Evolutionary conservation across 2,888 invertebrate genomes (phyloP).

Genomic region (Andrena trimmerana): DNA sequence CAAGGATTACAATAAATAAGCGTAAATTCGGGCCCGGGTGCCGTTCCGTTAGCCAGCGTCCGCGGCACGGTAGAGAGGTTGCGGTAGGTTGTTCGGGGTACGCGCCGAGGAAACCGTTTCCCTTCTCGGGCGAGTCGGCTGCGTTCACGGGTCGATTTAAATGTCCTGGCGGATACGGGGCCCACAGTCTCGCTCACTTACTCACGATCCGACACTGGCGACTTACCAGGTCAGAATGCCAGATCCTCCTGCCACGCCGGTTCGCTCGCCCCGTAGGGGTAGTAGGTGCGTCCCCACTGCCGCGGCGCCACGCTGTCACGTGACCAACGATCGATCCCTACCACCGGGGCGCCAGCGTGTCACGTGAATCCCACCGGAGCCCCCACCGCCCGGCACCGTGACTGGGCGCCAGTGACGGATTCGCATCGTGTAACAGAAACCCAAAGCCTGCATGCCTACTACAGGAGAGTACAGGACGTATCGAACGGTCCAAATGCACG

Average conservation of each 20-base stretch:
- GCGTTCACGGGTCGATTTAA: constrained; percentile 65
- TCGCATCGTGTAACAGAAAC: constrained; percentile 81
- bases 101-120: constrained; percentile 40
- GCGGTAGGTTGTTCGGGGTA: constrained; percentile 19
- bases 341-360: constrained; percentile 67
- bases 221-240: constrained; percentile 84
- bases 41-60: background rate
- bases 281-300: constrained; percentile 59
- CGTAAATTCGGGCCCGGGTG: constrained; percentile 57
- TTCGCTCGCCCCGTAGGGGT: constrained; percentile 59
- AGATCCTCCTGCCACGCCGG: constrained; percentile 59
- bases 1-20: constrained; percentile 72
- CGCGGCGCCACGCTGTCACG: constrained; percentile 62
- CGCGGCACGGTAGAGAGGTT: background rate
- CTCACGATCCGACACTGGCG: constrained; percentile 83
- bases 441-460: constrained; percentile 12
- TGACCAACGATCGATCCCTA: constrained; percentile 58
- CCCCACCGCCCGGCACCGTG: constrained; percentile 74
- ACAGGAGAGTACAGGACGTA: too few relatives aligned
- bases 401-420: constrained; percentile 76
- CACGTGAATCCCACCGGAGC: constrained; percentile 63
- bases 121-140: constrained; percentile 26
- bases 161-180: constrained; percentile 64
- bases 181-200: constrained; percentile 51
- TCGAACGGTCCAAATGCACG: too few relatives aligned